Evolutionary conservation across 2,888 invertebrate genomes (phyloP).

Genomic region (Sphecodes monilicornis): DNA sequence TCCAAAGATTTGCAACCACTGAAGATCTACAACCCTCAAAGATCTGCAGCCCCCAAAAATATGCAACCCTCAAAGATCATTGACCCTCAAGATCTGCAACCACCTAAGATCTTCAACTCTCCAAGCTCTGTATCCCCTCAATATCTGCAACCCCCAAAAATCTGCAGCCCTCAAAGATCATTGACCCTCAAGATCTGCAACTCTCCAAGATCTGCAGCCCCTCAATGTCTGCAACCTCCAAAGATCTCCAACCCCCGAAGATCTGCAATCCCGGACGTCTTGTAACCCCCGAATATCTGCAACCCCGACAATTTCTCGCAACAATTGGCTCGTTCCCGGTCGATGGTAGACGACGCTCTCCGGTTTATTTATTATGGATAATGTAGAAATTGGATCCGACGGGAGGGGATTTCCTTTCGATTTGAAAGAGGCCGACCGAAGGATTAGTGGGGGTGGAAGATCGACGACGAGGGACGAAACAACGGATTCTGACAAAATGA

Average conservation of each 20-base stretch:
- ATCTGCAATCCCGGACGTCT: no score
- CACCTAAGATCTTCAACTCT: no score
- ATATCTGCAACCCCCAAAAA: no score
- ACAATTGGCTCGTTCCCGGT: neutral
- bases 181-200: no score
- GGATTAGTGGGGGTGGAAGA: conserved; percentile 33
- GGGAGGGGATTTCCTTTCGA: neutral
- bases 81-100: no score
- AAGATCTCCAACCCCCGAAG: no score
- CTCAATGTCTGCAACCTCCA: no score
- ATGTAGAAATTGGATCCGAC: conserved; percentile 73
- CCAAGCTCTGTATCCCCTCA: no score
- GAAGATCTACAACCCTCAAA: no score
- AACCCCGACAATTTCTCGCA: neutral
- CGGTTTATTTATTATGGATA: conserved; percentile 74
- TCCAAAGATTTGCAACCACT: neutral
- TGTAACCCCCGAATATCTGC: neutral
- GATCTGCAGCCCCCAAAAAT: no score
- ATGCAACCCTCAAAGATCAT: neutral
- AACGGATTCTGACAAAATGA: no score
- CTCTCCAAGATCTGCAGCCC: no score
- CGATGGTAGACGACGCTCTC: neutral
- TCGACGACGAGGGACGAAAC: conserved; percentile 42
- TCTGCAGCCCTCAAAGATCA: neutral
- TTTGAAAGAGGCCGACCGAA: neutral